These are phyloP conservation scores for Hycleus phaleratus DNA, from an alignment of 1,140 invertebrate species.

Conservation along the genomic window DNA sequence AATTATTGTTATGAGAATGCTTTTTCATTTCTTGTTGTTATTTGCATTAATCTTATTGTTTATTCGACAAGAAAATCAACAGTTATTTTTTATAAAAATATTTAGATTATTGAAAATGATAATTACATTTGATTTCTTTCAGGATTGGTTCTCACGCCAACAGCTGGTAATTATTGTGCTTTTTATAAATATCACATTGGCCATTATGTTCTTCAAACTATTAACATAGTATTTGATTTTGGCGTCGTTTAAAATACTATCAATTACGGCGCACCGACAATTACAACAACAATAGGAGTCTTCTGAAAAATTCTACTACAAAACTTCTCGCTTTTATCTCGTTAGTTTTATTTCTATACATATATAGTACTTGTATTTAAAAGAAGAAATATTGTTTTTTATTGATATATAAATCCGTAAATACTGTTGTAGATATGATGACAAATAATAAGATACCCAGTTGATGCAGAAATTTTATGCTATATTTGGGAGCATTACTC, in stretches of 20 bases:
- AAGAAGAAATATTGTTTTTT: no score
- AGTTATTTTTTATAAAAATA: background rate
- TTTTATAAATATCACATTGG: slow-evolving; percentile 92
- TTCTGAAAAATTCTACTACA: no score
- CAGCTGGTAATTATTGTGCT: slow-evolving; percentile 92
- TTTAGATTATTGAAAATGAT: background rate
- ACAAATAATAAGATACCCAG: slow-evolving; percentile 13
- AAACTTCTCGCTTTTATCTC: no score
- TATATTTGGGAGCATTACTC: slow-evolving; percentile 32
- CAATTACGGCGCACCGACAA: background rate
- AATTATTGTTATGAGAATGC: no score
- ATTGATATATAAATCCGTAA: no score
- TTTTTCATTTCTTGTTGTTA: background rate
- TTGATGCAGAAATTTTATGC: slow-evolving; percentile 9
- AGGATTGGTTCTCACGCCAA: slow-evolving; percentile 97
- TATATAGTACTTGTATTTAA: no score
- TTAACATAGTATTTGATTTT: slow-evolving; percentile 64
- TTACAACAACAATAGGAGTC: no score
- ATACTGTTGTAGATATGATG: no score
- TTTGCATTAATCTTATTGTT: background rate
- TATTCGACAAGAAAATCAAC: background rate
- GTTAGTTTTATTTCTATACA: no score
- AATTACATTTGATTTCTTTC: slow-evolving; percentile 39
- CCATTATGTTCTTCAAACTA: slow-evolving; percentile 95
- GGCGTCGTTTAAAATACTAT: slow-evolving; percentile 8